Percentiles rank a stretch among this genome's conserved stretches.
These are phyloP conservation scores for Mythimna vitellina DNA, from an alignment of 2,888 invertebrate species.

Conservation along the genomic window DNA sequence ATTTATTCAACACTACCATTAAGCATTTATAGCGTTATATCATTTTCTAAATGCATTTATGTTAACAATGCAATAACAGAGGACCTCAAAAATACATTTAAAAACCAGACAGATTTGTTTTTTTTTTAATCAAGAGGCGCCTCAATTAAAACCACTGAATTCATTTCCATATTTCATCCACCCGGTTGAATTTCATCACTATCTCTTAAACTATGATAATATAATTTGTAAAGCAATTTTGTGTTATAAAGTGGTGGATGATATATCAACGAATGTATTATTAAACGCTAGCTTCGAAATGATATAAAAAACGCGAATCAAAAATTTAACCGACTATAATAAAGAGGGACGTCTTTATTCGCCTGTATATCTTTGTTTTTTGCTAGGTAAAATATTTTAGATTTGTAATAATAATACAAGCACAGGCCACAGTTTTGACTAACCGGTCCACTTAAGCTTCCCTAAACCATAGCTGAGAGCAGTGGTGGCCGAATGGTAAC, in stretches of 20 bases:
- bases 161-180: slow-evolving; percentile 38
- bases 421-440: too few relatives aligned
- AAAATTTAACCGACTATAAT: too few relatives aligned
- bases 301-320: background rate
- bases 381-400: too few relatives aligned
- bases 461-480: too few relatives aligned
- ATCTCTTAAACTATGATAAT: slow-evolving; percentile 31
- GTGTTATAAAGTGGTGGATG: slow-evolving; percentile 3
- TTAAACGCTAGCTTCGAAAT: background rate
- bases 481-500: too few relatives aligned
- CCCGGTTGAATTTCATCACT: slow-evolving; percentile 27
- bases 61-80: slow-evolving; percentile 13
- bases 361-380: too few relatives aligned
- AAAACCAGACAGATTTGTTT: slow-evolving; percentile 18
- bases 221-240: slow-evolving; percentile 42
- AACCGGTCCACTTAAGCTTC: too few relatives aligned
- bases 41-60: slow-evolving; percentile 16
- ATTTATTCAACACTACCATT: slow-evolving; percentile 1
- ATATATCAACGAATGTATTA: background rate
- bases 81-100: slow-evolving; percentile 8
- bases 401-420: too few relatives aligned
- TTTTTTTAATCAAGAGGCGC: slow-evolving; percentile 16
- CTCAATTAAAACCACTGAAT: slow-evolving; percentile 38
- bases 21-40: background rate
- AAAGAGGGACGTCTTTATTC: too few relatives aligned